Conservation (phyloP, 2,113 vertebrate species). For the Tyrannus savana region DNA sequence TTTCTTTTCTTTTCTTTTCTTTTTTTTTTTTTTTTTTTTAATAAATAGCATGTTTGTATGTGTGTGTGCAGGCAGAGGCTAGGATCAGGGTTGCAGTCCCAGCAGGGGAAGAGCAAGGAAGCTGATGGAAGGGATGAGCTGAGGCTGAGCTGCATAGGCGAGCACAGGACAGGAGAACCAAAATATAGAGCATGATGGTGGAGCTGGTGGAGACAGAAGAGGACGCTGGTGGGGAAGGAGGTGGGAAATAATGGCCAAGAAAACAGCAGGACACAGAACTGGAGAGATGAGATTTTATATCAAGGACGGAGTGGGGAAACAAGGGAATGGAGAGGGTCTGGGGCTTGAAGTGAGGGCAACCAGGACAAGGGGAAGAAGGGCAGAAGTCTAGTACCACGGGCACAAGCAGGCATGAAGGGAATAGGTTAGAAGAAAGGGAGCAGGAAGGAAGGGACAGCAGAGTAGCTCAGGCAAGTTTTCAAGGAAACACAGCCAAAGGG, state of each 20-base stretch:
- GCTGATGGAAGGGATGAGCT: background rate
- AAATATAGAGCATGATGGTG: background rate
- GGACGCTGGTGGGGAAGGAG: background rate
- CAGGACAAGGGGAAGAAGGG: background rate
- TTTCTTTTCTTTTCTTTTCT: background rate
- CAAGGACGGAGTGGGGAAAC: background rate
- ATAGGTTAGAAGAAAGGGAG: background rate
- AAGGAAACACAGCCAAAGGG: background rate
- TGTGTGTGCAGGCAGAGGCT: background rate
- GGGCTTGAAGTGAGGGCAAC: background rate
- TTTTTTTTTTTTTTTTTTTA: background rate
- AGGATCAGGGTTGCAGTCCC: background rate
- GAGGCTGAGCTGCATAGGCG: fast-evolving
- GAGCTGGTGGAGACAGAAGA: background rate
- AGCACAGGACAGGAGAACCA: background rate
- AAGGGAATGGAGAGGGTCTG: background rate
- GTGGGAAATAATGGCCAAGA: background rate
- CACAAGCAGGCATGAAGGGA: background rate
- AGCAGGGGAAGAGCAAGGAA: background rate
- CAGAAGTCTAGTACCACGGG: background rate
- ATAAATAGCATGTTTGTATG: background rate
- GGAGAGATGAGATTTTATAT: background rate
- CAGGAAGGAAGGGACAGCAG: background rate
- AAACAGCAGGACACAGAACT: background rate
- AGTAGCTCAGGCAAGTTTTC: background rate